Evolutionary conservation across 2,888 invertebrate species (phyloP).

Genomic region (Hoplodrina ambigua): DNA sequence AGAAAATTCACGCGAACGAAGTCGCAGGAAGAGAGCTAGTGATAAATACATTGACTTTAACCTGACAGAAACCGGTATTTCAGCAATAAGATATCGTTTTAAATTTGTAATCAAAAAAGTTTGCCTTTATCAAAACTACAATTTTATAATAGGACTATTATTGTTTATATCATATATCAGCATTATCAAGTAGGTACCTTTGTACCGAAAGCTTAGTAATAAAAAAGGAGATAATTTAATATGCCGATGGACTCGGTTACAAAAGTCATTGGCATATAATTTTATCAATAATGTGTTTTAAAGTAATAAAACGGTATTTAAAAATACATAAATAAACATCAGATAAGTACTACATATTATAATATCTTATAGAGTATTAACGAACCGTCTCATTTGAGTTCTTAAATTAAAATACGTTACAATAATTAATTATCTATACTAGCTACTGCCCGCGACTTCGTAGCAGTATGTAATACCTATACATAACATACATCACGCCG

Average conservation of each 20-base stretch:
- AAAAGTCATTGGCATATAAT: conserved; percentile 23
- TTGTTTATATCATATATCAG: neutral
- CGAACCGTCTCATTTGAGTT: neutral
- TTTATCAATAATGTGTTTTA: conserved; percentile 9
- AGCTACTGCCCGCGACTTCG: no score
- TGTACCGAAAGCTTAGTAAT: neutral
- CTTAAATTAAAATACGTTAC: neutral
- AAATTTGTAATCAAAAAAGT: neutral
- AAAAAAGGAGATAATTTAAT: conserved; percentile 17
- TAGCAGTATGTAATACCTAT: no score
- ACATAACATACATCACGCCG: no score
- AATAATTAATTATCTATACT: neutral
- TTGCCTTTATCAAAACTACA: neutral
- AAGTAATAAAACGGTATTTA: conserved; percentile 17
- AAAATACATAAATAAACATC: conserved; percentile 4
- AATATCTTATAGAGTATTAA: neutral
- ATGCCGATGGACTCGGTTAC: neutral
- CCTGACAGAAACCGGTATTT: no score
- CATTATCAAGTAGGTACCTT: neutral
- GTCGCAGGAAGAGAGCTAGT: no score
- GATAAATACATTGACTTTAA: no score
- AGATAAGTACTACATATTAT: conserved; percentile 9
- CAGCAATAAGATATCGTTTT: no score
- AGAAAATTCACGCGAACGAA: no score
- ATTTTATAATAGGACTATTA: neutral